Evolutionary conservation across 2,797 vertebrate species (phyloP).

Genomic region (Scomberomorus guttatus): DNA sequence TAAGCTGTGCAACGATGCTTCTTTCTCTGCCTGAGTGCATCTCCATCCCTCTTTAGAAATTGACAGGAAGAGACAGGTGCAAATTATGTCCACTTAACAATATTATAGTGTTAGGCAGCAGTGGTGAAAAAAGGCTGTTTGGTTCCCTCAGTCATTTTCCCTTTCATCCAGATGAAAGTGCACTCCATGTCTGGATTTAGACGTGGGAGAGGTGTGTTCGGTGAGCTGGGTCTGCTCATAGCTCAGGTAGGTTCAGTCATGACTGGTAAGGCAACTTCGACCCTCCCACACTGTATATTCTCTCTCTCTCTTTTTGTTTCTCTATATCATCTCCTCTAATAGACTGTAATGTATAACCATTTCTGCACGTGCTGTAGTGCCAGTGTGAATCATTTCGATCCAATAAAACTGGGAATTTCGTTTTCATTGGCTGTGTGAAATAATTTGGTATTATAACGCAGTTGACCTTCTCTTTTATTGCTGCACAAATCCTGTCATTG

Average conservation of each 20-base stretch:
- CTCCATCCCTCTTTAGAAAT: conserved; percentile 46
- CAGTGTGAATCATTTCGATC: conserved; percentile 39
- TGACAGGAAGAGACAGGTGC: conserved; percentile 65
- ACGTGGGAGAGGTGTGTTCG: conserved; percentile 31
- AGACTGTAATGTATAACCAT: conserved; percentile 17
- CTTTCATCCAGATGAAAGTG: conserved; percentile 60
- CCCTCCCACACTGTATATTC: not conserved
- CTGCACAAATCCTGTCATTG: conserved; percentile 57
- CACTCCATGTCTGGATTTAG: conserved; percentile 52
- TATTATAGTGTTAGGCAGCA: conserved; percentile 54
- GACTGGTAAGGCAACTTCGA: not conserved
- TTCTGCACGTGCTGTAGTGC: not conserved
- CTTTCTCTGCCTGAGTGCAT: conserved; percentile 47
- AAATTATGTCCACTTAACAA: conserved; percentile 69
- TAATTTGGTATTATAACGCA: conserved; percentile 52
- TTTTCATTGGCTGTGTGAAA: conserved; percentile 61
- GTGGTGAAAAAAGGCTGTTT: conserved; percentile 28
- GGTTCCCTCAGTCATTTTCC: conserved; percentile 37
- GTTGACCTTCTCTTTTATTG: conserved; percentile 75
- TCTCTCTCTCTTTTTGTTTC: not conserved
- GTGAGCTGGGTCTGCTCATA: not conserved
- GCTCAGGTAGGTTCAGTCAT: conserved; percentile 2
- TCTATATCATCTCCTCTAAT: conserved; percentile 25
- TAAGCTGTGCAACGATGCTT: conserved; percentile 22
- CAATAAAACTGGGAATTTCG: conserved; percentile 51